Conservation (phyloP, 1,140 invertebrate genomes). For the Copidosoma floridanum region DNA sequence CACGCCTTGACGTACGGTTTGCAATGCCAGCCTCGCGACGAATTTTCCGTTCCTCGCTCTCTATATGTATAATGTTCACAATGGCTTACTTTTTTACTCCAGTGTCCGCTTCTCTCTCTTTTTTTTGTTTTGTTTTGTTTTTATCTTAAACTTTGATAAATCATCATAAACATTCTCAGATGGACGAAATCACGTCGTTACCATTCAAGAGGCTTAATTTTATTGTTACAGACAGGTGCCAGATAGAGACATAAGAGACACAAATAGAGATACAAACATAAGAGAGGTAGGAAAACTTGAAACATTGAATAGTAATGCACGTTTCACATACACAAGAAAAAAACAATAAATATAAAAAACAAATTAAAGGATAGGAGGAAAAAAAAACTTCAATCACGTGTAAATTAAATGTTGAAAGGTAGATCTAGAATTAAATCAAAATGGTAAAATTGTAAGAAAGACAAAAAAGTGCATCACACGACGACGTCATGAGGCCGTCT, state of each 20-base stretch:
- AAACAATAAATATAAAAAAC: conserved; percentile 40
- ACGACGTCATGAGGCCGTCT: conserved; percentile 51
- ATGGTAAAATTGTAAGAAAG: conserved; percentile 27
- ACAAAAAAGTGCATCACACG: conserved; percentile 37
- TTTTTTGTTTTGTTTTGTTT: neutral
- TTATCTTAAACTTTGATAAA: no score
- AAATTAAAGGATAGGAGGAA: conserved; percentile 32
- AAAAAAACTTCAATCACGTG: conserved; percentile 4
- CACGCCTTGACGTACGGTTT: conserved; percentile 28
- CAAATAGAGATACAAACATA: conserved; percentile 30
- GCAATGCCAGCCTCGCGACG: conserved; percentile 28
- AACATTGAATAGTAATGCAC: conserved; percentile 38
- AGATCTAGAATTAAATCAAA: no score
- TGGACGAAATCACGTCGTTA: no score
- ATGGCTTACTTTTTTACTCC: no score
- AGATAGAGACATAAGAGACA: conserved; percentile 30
- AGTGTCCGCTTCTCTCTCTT: neutral
- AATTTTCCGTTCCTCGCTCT: conserved; percentile 28
- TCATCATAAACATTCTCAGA: no score
- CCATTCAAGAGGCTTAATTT: conserved; percentile 18
- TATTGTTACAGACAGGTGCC: conserved; percentile 25
- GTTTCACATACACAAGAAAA: conserved; percentile 41
- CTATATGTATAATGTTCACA: conserved; percentile 4
- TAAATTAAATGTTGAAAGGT: neutral
- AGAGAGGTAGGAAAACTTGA: conserved; percentile 34